These are phyloP conservation scores for Misgurnus anguillicaudatus DNA, from an alignment of 2,113 vertebrate genomes.

Conservation along the genomic window DNA sequence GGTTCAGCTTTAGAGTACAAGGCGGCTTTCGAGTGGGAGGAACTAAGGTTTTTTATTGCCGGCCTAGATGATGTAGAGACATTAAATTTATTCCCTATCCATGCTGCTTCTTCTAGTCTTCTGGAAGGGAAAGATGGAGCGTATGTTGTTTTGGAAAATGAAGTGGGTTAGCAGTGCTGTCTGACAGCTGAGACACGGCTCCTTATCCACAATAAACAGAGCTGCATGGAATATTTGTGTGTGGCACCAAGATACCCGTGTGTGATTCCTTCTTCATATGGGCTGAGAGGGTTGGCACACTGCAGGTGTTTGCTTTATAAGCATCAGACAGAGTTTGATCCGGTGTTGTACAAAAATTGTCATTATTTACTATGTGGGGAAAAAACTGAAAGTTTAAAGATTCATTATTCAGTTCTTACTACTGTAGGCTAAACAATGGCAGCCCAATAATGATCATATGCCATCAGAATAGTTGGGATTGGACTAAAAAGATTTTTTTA, in stretches of 20 bases:
- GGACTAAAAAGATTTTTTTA: no score
- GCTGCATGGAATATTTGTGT: slow-evolving; percentile 6
- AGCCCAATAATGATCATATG: no score
- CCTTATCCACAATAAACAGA: slow-evolving; percentile 27
- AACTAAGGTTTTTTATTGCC: slow-evolving; percentile 27
- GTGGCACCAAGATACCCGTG: slow-evolving; percentile 8
- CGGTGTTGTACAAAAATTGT: no score
- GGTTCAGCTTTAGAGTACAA: slow-evolving; percentile 32
- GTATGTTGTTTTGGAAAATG: slow-evolving; percentile 11
- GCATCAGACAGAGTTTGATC: no score
- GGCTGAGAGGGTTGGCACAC: background rate
- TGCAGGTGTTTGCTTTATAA: background rate
- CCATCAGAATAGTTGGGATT: no score
- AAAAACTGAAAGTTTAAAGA: no score
- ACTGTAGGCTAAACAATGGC: no score
- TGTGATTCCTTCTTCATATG: background rate
- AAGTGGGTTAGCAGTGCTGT: slow-evolving; percentile 26
- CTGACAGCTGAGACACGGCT: slow-evolving; percentile 22
- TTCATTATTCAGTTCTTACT: no score
- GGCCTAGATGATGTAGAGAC: slow-evolving; percentile 41
- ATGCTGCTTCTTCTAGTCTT: slow-evolving; percentile 13
- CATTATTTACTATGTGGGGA: no score
- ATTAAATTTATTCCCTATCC: slow-evolving; percentile 34
- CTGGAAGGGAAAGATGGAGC: slow-evolving; percentile 11
- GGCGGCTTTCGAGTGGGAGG: slow-evolving; percentile 50